Evolutionary conservation across 1,140 invertebrate genomes (phyloP).

Genomic region (Platyura marginata): DNA sequence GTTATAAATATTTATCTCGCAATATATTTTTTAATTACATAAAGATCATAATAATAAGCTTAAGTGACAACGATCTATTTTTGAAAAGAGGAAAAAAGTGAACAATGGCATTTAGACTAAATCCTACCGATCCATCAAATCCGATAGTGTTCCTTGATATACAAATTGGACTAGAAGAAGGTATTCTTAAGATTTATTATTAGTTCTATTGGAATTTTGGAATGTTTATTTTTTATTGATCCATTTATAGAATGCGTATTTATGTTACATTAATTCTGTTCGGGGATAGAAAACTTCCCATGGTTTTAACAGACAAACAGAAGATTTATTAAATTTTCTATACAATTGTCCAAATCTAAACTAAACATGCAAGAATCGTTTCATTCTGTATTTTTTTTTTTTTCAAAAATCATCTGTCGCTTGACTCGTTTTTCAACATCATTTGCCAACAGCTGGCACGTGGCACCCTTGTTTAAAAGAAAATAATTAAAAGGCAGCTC

Average conservation of each 20-base stretch:
- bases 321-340: not conserved
- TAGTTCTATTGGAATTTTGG: too few species aligned
- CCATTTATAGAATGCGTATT: too few species aligned
- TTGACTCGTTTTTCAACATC: not conserved
- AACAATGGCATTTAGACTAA: too few species aligned
- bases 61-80: too few species aligned
- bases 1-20: too few species aligned
- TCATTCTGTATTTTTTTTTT: too few species aligned
- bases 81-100: too few species aligned
- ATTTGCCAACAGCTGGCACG: not conserved
- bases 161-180: conserved; percentile 36
- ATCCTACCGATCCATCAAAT: too few species aligned
- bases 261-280: too few species aligned
- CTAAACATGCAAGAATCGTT: not conserved
- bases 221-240: too few species aligned
- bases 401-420: not conserved
- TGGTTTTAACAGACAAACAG: conserved; percentile 7
- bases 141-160: conserved; percentile 50
- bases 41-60: too few species aligned
- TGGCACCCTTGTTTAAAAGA: conserved; percentile 6
- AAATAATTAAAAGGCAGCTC: conserved; percentile 15
- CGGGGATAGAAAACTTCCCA: not conserved
- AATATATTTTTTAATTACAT: too few species aligned
- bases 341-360: not conserved
- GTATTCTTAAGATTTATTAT: conserved; percentile 11